Evolutionary conservation across 2,113 vertebrate genomes (phyloP).

Genomic region (Sprattus sprattus): DNA sequence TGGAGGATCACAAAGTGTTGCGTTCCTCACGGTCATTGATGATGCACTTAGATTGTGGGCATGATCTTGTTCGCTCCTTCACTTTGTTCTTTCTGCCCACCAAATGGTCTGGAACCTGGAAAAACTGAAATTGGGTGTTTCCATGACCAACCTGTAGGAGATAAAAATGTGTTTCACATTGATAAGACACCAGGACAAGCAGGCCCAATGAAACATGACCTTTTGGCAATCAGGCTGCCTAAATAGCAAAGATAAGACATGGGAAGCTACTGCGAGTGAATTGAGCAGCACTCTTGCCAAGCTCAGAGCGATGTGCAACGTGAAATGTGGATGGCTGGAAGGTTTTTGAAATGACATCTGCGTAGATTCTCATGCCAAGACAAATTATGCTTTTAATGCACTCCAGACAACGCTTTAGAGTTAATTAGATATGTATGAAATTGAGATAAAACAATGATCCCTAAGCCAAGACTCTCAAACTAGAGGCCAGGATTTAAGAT

Average conservation of each 20-base stretch:
- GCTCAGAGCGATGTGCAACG: background rate
- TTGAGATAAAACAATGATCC: background rate
- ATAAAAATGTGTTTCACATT: slow-evolving; percentile 14
- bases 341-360: background rate
- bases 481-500: background rate
- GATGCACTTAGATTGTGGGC: background rate
- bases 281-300: background rate
- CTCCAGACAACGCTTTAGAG: background rate
- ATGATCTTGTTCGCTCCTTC: background rate
- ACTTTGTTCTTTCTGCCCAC: background rate
- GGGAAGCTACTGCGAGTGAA: background rate
- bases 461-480: background rate
- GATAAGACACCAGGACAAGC: slow-evolving; percentile 33
- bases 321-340: background rate
- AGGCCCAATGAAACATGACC: slow-evolving; percentile 23
- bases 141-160: background rate
- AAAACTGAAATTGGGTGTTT: background rate
- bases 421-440: slow-evolving; percentile 15
- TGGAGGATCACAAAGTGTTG: background rate
- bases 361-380: background rate
- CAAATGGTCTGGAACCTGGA: background rate
- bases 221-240: background rate
- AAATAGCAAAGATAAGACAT: background rate
- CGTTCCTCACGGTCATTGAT: background rate
- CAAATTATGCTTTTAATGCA: background rate